phyloP scores from a whole-genome alignment of 1,140 invertebrate genomes.

The Pentalonia nigronervosa region DNA sequence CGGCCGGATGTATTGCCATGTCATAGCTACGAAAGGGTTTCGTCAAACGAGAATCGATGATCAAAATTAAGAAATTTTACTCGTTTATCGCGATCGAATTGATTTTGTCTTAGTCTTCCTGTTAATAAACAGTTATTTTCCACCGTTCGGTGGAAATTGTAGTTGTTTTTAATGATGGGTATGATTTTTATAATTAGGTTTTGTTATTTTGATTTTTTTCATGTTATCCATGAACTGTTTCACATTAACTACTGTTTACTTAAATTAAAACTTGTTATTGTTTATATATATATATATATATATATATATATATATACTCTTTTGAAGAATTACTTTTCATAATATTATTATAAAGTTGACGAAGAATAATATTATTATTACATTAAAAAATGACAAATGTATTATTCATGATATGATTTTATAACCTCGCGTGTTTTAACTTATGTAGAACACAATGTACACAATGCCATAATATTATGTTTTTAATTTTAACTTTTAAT shows the following conservation, averaged over 20 bases:
- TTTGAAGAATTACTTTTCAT: not conserved
- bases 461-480: not conserved
- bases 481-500: conserved; percentile 8
- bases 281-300: not conserved
- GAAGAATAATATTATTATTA: conserved; percentile 1
- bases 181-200: not conserved
- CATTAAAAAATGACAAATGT: not conserved
- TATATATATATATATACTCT: not conserved
- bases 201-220: not conserved
- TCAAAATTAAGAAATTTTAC: not conserved
- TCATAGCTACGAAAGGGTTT: not conserved
- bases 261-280: not conserved
- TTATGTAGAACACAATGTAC: not conserved
- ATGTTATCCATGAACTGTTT: not conserved
- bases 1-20: too few species aligned
- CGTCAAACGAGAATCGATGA: not conserved
- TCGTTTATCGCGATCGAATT: not conserved
- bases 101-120: not conserved
- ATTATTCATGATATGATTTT: conserved; percentile 13
- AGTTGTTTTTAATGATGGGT: not conserved
- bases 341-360: not conserved
- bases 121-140: not conserved
- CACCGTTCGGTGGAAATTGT: not conserved
- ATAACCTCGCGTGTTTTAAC: not conserved
- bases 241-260: not conserved